Base-by-base conservation (phyloP, 2,113 vertebrate genomes). In the Vulpes ferrilata region DNA sequence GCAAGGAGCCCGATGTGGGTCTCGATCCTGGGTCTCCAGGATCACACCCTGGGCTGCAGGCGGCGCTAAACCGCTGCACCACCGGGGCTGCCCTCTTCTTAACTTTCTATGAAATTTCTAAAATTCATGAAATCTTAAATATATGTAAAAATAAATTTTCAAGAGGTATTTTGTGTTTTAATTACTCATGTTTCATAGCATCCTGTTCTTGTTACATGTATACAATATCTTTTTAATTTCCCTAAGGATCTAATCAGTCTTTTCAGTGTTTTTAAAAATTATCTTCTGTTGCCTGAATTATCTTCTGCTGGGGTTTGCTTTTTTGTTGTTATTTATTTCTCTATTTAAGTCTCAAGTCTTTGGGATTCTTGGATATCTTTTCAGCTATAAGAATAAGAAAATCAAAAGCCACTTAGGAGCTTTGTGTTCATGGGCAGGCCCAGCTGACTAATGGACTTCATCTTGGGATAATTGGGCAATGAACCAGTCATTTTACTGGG, bases 201-300 rank as follows among this genome's bases (percentile, higher is more conserved):
- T 32, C 7, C 16, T 78, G 4, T 92, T 92, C 79, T 94, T 78
- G 20, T 89, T 69, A n/a, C 22, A 35, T 10, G 25, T 35, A 71
- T 51, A 80, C 32, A 83, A 2, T 25, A 16, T 17, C 9, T 10
- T 93, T 76, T 83, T 86, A 60, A 87, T 95, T 90, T 95, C 59
- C 27, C 43, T 90, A n/a, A 83, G 74, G 16, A 90, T 67, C 85
- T 74, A n/a, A 88, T 62, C 73, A 62, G 53, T 90, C 38, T 59
- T 97, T 88, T 79, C 62, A 60, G 60, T 35, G 3, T 92, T 95
- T 62, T 78, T 79, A 69, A 43, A 57, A 67, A 79, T 69, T 64
- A 87, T 74, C 17, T 65, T 65, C 59, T 76, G 67, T 82, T 48
- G 11, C 60, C 57, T 74, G 48, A 32, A 76, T 82, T 53, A 60